Percentiles rank a stretch among this genome's conserved stretches.
Conservation (phyloP, 2,113 vertebrate genomes). For the Brachyhypopomus gauderio region DNA sequence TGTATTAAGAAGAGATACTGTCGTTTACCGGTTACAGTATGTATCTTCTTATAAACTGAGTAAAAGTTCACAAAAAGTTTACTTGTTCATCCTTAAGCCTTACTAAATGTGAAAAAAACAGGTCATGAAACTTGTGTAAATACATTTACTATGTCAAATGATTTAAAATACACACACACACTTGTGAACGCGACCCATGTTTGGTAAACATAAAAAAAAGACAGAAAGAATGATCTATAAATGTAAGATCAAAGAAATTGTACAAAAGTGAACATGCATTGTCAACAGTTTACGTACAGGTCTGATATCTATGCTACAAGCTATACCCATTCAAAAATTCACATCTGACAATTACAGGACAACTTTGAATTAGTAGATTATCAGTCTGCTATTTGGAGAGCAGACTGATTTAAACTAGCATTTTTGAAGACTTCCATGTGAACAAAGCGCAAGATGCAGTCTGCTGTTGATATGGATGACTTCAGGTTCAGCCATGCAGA, state of each 20-base stretch:
- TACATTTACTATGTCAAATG: too few relatives aligned
- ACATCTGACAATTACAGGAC: slow-evolving; percentile 36
- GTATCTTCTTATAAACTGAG: background rate
- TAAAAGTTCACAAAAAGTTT: too few relatives aligned
- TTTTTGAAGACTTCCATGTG: background rate
- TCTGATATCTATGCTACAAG: background rate
- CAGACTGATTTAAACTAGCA: background rate
- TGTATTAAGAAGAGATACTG: background rate
- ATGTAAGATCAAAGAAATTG: background rate
- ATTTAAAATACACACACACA: too few relatives aligned
- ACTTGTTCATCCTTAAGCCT: too few relatives aligned
- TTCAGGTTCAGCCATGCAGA: background rate
- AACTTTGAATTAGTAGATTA: slow-evolving; percentile 1
- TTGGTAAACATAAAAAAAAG: too few relatives aligned
- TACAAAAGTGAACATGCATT: slow-evolving; percentile 32
- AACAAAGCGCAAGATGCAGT: background rate
- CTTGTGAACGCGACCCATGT: too few relatives aligned
- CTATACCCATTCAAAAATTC: slow-evolving; percentile 7
- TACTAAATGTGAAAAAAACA: too few relatives aligned
- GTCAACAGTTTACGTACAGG: background rate
- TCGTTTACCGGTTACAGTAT: background rate
- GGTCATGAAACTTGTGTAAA: too few relatives aligned
- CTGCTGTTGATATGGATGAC: background rate
- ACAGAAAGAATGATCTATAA: too few relatives aligned
- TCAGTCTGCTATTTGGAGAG: background rate